Conservation (phyloP, 2,113 vertebrate species). For the Pitta sordida region DNA sequence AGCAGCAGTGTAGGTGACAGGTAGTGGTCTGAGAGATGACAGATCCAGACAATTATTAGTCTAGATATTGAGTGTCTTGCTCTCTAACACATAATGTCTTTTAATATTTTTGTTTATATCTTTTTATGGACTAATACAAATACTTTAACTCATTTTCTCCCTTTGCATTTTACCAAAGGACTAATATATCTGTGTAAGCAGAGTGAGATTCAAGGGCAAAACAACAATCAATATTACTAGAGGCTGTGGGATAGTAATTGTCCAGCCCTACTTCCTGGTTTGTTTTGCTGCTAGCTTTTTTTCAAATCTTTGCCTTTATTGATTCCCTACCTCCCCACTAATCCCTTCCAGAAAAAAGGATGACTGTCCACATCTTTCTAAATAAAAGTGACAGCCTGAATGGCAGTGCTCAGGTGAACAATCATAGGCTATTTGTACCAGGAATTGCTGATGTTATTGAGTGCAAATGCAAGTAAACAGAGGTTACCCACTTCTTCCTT, state of each 20-base stretch:
- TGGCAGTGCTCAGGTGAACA: background rate
- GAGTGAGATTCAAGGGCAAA: constrained; percentile 40
- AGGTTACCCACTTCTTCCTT: background rate
- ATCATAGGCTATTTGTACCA: constrained; percentile 20
- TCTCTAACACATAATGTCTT: background rate
- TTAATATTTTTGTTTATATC: background rate
- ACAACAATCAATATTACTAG: constrained; percentile 58
- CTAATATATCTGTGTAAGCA: constrained; percentile 20
- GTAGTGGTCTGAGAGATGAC: background rate
- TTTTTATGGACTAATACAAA: background rate
- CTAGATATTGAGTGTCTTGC: background rate
- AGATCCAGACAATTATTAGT: background rate
- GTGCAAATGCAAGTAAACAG: constrained; percentile 28
- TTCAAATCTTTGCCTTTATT: constrained; percentile 34
- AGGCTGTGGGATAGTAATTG: constrained; percentile 53
- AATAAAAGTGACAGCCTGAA: constrained; percentile 4
- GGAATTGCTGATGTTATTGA: constrained; percentile 10
- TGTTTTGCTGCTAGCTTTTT: background rate
- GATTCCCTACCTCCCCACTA: constrained; percentile 5
- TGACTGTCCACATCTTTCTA: constrained; percentile 15
- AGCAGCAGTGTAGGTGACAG: background rate
- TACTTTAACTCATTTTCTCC: background rate
- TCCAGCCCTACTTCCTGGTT: background rate
- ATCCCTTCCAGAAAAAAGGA: constrained; percentile 31
- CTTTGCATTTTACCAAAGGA: background rate